Base-by-base conservation (phyloP, 2,888 invertebrate genomes). In the Amiota minor region DNA sequence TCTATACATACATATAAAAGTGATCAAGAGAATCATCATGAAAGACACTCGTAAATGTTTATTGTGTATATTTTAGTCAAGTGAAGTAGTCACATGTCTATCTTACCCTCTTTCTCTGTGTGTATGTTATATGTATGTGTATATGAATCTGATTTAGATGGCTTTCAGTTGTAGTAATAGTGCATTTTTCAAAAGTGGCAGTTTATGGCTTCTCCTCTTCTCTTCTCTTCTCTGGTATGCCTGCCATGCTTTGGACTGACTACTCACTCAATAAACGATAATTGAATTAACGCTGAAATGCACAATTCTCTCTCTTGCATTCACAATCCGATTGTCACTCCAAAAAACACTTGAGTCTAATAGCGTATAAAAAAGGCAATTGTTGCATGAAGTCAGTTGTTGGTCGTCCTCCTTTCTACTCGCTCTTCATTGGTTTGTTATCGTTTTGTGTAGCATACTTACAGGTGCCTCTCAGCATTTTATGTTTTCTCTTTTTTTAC, bases 271-370 rank as follows among this genome's bases (percentile, higher is more conserved):
- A 85, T 86, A 86, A 85, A 81, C 81, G 85, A 84, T 86, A 86
- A 86, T 86, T 86, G 85, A 85, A 86, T 86, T 86, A 86, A 79
- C 79, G 79, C 76, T 80, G 78, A 81, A 79, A 80, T 80, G 74
- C 76, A 77, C 82, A 82, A 77, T 77, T 76, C 80, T 77, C 81
- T 77, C 81, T 79, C 81, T 81, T 81, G 77, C 75, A 82, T 64
- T 16, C 65, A 65, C 35, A 6, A 35, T 35, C 35, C 35, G 35
- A 12, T 53, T 35, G 49, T n/a, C 50, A 23, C 67, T 23, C 20
- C 8, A 18, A 50, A 11, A 45, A 14, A 62, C 50, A 23, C 67
- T 23, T 50, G 1, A 18, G n/a, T 10, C 14, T 11, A 62, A 35
- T 12, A 62, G 61, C 10, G n/a, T n/a, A 14, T 18, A 10, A 50